A percentile compares a stretch with the other conserved stretches of the same genome.
Conservation (phyloP, 1,140 invertebrate species). For the Bombus turneri region DNA sequence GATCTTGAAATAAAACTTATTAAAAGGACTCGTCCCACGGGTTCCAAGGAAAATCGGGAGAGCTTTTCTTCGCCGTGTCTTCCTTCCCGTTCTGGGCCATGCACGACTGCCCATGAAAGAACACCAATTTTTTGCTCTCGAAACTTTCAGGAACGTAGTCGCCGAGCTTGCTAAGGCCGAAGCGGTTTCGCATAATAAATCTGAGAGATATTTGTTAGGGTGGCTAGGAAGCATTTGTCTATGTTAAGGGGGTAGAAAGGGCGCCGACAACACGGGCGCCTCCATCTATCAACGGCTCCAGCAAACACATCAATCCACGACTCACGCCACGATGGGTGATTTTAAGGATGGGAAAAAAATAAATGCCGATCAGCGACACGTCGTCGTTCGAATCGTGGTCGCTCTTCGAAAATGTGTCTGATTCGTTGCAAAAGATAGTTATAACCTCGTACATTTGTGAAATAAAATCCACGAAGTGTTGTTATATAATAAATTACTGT, state of each 20-base stretch:
- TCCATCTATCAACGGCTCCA: slow-evolving; percentile 78
- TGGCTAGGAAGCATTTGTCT: slow-evolving; percentile 78
- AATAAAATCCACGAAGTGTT: not conserved
- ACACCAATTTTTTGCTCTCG: slow-evolving; percentile 69
- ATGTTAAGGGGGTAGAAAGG: slow-evolving; percentile 73
- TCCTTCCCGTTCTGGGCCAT: slow-evolving; percentile 35
- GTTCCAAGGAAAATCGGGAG: slow-evolving; percentile 40
- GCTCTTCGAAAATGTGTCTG: not conserved
- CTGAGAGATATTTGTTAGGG: slow-evolving; percentile 76
- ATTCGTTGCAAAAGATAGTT: not conserved
- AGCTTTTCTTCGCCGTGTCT: slow-evolving; percentile 62
- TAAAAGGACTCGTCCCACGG: slow-evolving; percentile 46
- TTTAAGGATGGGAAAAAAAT: slow-evolving; percentile 72
- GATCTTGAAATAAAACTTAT: slow-evolving; percentile 57
- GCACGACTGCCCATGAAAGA: slow-evolving; percentile 64
- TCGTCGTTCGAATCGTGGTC: not conserved
- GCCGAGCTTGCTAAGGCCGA: slow-evolving; percentile 50
- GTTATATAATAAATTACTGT: not conserved
- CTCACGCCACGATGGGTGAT: slow-evolving; percentile 72
- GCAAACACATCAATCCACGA: slow-evolving; percentile 78
- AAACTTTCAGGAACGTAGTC: slow-evolving; percentile 64
- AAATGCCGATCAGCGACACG: slow-evolving; percentile 58
- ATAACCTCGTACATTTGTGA: not conserved
- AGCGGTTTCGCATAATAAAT: slow-evolving; percentile 80
- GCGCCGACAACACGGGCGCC: slow-evolving; percentile 75